Evolutionary conservation across 2,797 vertebrate genomes (phyloP), one percentile per base, ranked within the genome.

Genomic region (Peromyscus melanophrys): DNA sequence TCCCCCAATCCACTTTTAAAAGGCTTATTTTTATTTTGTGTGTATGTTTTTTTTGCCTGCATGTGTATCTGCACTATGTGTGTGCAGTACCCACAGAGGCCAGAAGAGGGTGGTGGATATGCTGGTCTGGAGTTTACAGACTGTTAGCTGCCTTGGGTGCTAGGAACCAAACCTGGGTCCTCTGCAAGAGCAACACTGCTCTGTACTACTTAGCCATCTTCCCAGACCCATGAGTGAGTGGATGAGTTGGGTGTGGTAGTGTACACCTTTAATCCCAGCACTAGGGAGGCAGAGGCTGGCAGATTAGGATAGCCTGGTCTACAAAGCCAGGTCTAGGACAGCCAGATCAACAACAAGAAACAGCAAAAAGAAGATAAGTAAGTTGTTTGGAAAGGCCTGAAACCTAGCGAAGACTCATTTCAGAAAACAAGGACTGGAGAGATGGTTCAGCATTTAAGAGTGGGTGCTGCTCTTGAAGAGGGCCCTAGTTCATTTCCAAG

Each of bases 401-500:
- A 95, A 92, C 10, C 23, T 90, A 31, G 37, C 80, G 29, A 90
- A 95, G 40, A 76, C 27, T 34, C 57, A 75, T 83, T 63, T 92
- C 59, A 67, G 37, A 90, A 90, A 95, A 31, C 40, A 84, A 5
- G 59, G 40, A 13, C 61, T 65, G 29, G 40, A 65, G 40, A 43
- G 16, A 21, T 65, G 29, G 59, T 10, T 63, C 37, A 43, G 27
- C 57, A 29, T 6, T 27, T 83, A 6, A 43, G 57, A 43, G 37
- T 31, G 34, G n/a, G 57, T 29, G n/a, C 14, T 61, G 37, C 57
- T 29, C 55, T 83, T 29, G 37, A 2, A 63, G 82, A 65, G 40
- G 29, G 6, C 17, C 57, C 25, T 43, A 43, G 9, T 34, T 83
- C 59, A 31, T 63, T 43, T 34, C 61, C 6, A 19, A 67, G 40